These are phyloP conservation scores for Sthenelais limicola DNA, from an alignment of 2,888 invertebrate species.

Conservation along the genomic window DNA sequence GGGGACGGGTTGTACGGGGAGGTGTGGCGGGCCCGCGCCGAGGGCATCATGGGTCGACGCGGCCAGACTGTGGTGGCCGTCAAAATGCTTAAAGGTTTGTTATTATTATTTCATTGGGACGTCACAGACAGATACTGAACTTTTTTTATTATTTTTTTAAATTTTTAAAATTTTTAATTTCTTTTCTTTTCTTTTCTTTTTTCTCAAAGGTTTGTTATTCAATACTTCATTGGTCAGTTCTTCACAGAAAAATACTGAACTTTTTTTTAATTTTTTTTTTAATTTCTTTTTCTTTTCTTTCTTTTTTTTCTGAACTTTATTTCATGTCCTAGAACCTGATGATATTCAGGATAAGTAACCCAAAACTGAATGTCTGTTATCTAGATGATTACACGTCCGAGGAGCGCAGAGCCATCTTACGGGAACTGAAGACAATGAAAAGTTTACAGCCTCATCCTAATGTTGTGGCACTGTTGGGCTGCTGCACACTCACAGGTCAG, in stretches of 20 bases:
- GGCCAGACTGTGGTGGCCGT: constrained; percentile 50
- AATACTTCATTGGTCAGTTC: too few species aligned
- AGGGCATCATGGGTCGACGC: constrained; percentile 46
- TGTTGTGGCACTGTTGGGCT: constrained; percentile 51
- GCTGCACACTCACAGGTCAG: constrained; percentile 48
- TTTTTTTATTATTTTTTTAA: background rate
- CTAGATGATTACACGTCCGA: constrained; percentile 49
- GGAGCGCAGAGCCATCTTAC: constrained; percentile 46
- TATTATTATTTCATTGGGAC: too few species aligned
- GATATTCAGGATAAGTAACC: too few species aligned
- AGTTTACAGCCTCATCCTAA: constrained; percentile 53
- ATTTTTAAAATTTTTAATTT: background rate
- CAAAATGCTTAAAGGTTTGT: constrained; percentile 54
- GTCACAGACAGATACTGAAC: background rate
- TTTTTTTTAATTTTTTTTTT: too few species aligned
- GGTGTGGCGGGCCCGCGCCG: constrained; percentile 51
- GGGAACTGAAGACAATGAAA: constrained; percentile 52
- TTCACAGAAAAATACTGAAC: too few species aligned
- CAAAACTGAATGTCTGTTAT: background rate
- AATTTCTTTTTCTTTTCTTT: too few species aligned
- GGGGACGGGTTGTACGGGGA: constrained; percentile 52
- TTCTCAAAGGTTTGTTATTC: too few species aligned
- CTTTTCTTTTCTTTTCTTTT: too few species aligned
- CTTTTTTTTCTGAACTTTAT: too few species aligned
- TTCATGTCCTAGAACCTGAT: too few species aligned